phyloP scores from a whole-genome alignment of 2,113 vertebrate species.

The Actenoides lindsayi region DNA sequence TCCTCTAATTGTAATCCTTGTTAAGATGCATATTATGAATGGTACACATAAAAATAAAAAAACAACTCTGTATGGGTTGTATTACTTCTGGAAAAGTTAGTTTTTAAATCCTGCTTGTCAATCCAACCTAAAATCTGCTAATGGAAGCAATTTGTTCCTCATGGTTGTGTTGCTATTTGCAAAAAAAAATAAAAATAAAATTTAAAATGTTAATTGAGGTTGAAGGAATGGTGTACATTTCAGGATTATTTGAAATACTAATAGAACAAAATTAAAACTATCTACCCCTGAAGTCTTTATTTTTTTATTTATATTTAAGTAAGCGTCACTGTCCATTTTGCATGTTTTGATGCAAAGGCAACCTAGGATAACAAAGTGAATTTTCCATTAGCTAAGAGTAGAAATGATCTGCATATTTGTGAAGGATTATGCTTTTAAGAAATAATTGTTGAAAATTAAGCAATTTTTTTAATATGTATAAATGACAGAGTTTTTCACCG shows the following conservation, averaged over 20 bases:
- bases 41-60: neutral
- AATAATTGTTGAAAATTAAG: neutral
- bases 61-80: neutral
- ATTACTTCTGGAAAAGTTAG: neutral
- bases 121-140: neutral
- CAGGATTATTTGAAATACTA: neutral
- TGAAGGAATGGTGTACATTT: neutral
- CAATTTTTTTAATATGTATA: no score
- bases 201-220: neutral
- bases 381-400: neutral
- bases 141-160: neutral
- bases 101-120: neutral
- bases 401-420: neutral
- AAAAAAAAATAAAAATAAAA: no score
- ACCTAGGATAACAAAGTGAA: neutral
- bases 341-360: neutral
- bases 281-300: neutral
- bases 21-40: neutral
- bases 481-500: no score
- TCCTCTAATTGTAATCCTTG: neutral
- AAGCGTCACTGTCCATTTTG: neutral
- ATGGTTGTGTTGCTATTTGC: neutral
- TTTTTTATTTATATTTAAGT: neutral
- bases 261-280: neutral
- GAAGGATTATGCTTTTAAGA: neutral